Base-by-base conservation (phyloP, 1,140 invertebrate species). In the Anoplolepis gracilipes region DNA sequence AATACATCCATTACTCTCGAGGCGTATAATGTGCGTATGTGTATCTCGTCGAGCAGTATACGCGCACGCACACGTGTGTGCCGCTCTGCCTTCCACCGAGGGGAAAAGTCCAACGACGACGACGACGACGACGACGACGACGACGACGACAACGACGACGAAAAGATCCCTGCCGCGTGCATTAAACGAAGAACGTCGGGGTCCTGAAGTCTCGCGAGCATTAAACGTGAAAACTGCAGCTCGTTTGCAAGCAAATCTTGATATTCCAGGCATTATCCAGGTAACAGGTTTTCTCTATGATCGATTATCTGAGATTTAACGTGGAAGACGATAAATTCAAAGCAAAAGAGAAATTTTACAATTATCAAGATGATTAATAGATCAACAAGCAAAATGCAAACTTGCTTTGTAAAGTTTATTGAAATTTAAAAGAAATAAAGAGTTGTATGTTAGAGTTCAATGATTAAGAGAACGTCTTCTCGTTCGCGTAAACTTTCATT, bases 1-100 rank as follows among this genome's bases (percentile, higher is more conserved):
- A 92, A 90, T 87, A 91, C 90, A 92, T 91, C 90, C 90, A 90
- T 92, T 92, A 92, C 87, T 85, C 85, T 72, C 81, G 79, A 76
- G 59, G 77, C 76, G 77, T 30, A 62, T 13, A 64, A 39, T 57
- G 39, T n/a, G 30, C 78, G 72, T 77, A 53, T 85, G 67, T 64
- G 67, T n/a, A n/a, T n/a, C n/a, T 75, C 30, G 49, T 49, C 69
- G 42, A 42, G 28, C 13, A 49, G 13, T 46, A 53, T n/a, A 69
- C 39, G 25, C 39, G 46, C 57, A 62, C 75, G 39, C 49, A 82
- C 49, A 33, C 59, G 57, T 30, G 49, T 33, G 49, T 57, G n/a
- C 36, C 33, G 3, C 33, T 72, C 16, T 72, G 65, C 25, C 78
- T 82, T 82, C 67, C 39, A 82, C 67, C 67, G 78, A 82, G 78